Base-by-base conservation (phyloP, 2,113 vertebrate genomes). In the Neoarius graeffei region DNA sequence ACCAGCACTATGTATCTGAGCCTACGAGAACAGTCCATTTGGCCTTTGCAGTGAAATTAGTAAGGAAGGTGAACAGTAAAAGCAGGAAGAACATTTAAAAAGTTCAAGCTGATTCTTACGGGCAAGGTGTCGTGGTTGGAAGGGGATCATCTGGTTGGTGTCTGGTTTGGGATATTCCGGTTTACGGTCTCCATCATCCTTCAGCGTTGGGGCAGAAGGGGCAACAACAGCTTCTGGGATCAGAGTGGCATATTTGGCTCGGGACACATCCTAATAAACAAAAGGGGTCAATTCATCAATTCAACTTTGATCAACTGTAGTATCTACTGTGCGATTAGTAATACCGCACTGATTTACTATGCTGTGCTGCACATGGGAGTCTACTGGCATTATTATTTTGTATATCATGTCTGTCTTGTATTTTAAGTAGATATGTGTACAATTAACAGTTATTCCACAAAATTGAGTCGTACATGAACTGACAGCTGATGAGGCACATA, bases 111-210 rank as follows among this genome's bases (percentile, higher is more conserved):
- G 60, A 19, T 60, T 95, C 98, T 93, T 96, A 99, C 98, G 97
- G 90, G 99, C 98, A 88, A 99, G 95, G 92, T 99, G 99, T 87
- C 98, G 96, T 30, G 98, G 98, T 95, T 99, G 98, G 92, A 98
- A 99, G 80, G 98, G 98, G 93, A 99, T 99, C 98, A 99, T 99
- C 91, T 99, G 98, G 86, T 97, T 97, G 35, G 97, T 99, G 94
- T 99, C 98, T 11, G 98, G 98, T 94, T 99, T 99, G 35, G 98
- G 98, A 92, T 99, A 99, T 87, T 99, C 98, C 0, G 98, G 98
- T 93, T 99, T 99, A 89, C 97, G 96, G 93, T 99, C 98, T 0
- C 93, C 95, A 91, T 99, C 99, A 25, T 99, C 98, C 93, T 99
- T 99, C 88, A 95, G 94, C 48, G 97, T 89, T 89, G 98, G 97